These are phyloP conservation scores for Myotis lucifugus DNA, from an alignment of 2,113 vertebrate species.

Conservation along the genomic window DNA sequence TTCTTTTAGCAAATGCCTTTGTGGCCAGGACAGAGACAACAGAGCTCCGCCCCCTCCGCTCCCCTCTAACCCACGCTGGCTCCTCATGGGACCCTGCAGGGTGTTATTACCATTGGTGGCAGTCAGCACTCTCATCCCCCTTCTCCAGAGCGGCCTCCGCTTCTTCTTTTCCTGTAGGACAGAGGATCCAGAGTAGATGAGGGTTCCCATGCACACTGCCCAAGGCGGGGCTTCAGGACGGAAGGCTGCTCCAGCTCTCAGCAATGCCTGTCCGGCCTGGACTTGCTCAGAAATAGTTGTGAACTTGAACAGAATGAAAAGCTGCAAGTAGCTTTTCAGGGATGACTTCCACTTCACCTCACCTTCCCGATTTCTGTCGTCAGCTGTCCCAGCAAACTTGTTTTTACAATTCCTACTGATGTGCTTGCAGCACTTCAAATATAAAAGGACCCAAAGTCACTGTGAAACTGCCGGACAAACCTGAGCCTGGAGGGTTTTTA, in stretches of 20 bases:
- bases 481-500: neutral
- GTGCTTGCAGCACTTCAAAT: neutral
- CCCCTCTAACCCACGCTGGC: neutral
- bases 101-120: constrained; percentile 92
- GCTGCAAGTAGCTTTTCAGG: neutral
- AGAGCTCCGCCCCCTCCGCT: neutral
- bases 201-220: neutral
- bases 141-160: constrained; percentile 88
- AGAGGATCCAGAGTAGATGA: neutral
- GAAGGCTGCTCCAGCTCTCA: neutral
- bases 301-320: constrained; percentile 19
- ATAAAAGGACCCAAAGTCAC: neutral
- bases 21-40: neutral
- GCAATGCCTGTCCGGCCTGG: neutral
- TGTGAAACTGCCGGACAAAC: neutral
- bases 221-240: neutral
- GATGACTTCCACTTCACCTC: neutral
- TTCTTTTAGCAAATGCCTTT: neutral
- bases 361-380: neutral
- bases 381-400: neutral
- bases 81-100: neutral
- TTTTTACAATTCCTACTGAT: neutral
- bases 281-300: neutral
- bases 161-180: constrained; percentile 90
- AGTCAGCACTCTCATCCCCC: constrained; percentile 88